Conservation (phyloP, 2,888 invertebrate genomes). For the Linnaemya tessellans region DNA sequence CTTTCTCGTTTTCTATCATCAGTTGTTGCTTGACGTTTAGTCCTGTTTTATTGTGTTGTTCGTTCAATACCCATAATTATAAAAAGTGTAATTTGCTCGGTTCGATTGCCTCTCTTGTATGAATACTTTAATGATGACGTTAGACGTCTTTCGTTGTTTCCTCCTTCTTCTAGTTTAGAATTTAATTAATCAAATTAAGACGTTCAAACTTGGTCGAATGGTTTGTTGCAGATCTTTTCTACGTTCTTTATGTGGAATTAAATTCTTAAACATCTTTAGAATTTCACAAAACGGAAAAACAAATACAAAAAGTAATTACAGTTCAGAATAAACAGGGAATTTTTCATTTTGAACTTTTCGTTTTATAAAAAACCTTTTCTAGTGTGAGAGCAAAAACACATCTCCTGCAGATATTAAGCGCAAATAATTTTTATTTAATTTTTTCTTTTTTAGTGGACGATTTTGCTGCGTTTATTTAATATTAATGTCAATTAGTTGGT, state of each 20-base stretch:
- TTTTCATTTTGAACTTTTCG: neutral
- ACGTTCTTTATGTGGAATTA: conserved; percentile 24
- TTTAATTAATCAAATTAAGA: conserved; percentile 66
- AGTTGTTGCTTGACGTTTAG: neutral
- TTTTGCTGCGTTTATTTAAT: too few species aligned
- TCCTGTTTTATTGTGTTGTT: conserved; percentile 46
- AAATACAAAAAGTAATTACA: conserved; percentile 37
- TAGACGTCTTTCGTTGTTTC: neutral
- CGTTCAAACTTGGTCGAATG: conserved; percentile 12
- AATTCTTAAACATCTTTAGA: conserved; percentile 37
- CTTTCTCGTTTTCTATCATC: neutral
- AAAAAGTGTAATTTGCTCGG: conserved; percentile 44
- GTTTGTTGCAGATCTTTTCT: conserved; percentile 6
- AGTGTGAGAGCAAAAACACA: too few species aligned
- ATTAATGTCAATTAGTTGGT: too few species aligned
- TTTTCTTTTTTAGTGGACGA: too few species aligned
- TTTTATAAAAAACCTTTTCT: neutral
- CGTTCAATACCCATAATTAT: conserved; percentile 53
- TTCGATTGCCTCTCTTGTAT: neutral
- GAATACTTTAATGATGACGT: neutral
- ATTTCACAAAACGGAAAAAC: conserved; percentile 7
- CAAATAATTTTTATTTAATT: too few species aligned
- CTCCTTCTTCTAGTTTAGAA: conserved; percentile 12
- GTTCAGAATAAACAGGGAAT: neutral
- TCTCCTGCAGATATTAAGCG: too few species aligned